phyloP scores from a whole-genome alignment of 2,888 invertebrate species.

The Archips crataeganus region DNA sequence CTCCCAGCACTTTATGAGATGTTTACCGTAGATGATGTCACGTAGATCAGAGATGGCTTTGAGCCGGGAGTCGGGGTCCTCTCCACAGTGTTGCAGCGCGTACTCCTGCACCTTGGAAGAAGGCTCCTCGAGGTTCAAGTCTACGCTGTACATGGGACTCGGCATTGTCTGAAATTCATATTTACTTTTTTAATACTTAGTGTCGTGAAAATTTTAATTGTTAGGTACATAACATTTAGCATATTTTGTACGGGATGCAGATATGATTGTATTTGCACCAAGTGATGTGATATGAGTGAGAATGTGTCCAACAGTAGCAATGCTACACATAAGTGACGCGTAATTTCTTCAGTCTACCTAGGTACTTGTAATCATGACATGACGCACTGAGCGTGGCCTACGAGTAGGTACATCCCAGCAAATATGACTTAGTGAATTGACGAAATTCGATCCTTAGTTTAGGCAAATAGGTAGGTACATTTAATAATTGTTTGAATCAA shows the following conservation, averaged over 20 bases:
- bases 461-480: too few species aligned
- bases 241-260: too few species aligned
- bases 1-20: not conserved
- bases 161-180: conserved; percentile 65
- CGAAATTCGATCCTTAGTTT: not conserved
- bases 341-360: too few species aligned
- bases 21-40: conserved; percentile 90
- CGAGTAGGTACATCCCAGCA: too few species aligned
- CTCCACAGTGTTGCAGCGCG: conserved; percentile 88
- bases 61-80: conserved; percentile 89
- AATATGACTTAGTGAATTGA: not conserved
- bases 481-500: not conserved
- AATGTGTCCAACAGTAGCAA: too few species aligned
- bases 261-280: too few species aligned
- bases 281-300: too few species aligned
- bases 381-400: too few species aligned
- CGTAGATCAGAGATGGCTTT: conserved; percentile 90
- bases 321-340: too few species aligned
- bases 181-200: not conserved
- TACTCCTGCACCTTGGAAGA: conserved; percentile 88
- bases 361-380: too few species aligned
- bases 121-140: conserved; percentile 88
- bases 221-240: too few species aligned
- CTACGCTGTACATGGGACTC: conserved; percentile 84
- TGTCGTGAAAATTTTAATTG: too few species aligned